Evolutionary conservation across 2,113 vertebrate species (phyloP).

Genomic region (Coturnix japonica): DNA sequence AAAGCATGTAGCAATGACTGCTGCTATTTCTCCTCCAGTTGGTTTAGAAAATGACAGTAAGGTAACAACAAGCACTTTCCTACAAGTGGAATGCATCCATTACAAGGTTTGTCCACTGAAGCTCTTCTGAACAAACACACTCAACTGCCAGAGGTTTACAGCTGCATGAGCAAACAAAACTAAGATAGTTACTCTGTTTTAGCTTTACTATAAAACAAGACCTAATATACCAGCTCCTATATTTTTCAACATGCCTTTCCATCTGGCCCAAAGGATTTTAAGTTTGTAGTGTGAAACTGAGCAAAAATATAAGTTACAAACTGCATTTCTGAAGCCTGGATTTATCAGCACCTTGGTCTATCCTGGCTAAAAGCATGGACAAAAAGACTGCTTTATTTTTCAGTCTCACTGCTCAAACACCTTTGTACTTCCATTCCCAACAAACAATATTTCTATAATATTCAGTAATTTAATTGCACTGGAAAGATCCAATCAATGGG

Average conservation of each 20-base stretch:
- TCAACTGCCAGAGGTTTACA: neutral
- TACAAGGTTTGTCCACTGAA: neutral
- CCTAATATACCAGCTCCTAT: neutral
- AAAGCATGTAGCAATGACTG: neutral
- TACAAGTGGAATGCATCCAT: neutral
- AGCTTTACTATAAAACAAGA: neutral
- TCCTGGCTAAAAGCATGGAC: neutral
- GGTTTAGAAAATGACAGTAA: neutral
- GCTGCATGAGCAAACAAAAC: neutral
- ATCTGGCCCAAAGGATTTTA: neutral
- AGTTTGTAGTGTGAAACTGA: neutral
- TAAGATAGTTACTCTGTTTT: neutral
- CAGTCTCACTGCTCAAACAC: neutral
- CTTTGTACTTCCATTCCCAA: neutral
- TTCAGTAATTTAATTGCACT: neutral
- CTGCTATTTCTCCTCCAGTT: neutral
- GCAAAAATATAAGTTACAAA: neutral
- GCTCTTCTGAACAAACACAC: neutral
- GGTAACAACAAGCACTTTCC: neutral
- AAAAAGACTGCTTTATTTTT: neutral
- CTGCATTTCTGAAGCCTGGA: neutral
- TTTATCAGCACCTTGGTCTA: neutral
- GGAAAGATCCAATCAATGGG: neutral
- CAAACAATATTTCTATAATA: neutral
- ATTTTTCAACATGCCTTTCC: neutral